Percentiles rank a stretch among this genome's conserved stretches.
Evolutionary conservation across 2,888 invertebrate species (phyloP).

Genomic region (Xanthorhoe spadicearia): DNA sequence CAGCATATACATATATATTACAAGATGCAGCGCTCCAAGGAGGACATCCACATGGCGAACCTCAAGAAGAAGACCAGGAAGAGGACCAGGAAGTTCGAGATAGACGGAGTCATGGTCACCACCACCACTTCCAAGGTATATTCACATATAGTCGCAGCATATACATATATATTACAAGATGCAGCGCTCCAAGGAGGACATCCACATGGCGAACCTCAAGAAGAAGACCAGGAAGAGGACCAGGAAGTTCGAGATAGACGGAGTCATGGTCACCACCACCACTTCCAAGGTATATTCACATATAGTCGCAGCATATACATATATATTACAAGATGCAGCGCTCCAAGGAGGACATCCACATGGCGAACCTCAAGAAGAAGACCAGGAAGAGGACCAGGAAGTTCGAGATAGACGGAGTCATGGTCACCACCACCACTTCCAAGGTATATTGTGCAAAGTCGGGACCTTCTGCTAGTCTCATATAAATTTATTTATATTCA

Average conservation of each 20-base stretch:
- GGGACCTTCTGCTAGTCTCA: too few relatives aligned
- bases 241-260: slow-evolving; percentile 98
- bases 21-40: slow-evolving; percentile 89
- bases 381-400: slow-evolving; percentile 98
- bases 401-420: slow-evolving; percentile 98
- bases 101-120: slow-evolving; percentile 98
- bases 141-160: too few relatives aligned
- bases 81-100: slow-evolving; percentile 97
- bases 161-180: too few relatives aligned
- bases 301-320: too few relatives aligned
- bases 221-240: slow-evolving; percentile 98
- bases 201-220: slow-evolving; percentile 91
- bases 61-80: slow-evolving; percentile 97
- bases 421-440: slow-evolving; percentile 96
- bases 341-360: slow-evolving; percentile 91
- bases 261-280: slow-evolving; percentile 98
- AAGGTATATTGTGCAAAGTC: slow-evolving; percentile 32
- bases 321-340: too few relatives aligned
- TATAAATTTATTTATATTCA: too few relatives aligned
- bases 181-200: slow-evolving; percentile 90
- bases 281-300: slow-evolving; percentile 74
- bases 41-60: slow-evolving; percentile 91
- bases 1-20: too few relatives aligned
- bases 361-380: slow-evolving; percentile 94
- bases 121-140: slow-evolving; percentile 89